A percentile compares a stretch with the other conserved stretches of the same genome.
Conservation (phyloP, 2,888 invertebrate species). For the Ganaspis brasiliensis region DNA sequence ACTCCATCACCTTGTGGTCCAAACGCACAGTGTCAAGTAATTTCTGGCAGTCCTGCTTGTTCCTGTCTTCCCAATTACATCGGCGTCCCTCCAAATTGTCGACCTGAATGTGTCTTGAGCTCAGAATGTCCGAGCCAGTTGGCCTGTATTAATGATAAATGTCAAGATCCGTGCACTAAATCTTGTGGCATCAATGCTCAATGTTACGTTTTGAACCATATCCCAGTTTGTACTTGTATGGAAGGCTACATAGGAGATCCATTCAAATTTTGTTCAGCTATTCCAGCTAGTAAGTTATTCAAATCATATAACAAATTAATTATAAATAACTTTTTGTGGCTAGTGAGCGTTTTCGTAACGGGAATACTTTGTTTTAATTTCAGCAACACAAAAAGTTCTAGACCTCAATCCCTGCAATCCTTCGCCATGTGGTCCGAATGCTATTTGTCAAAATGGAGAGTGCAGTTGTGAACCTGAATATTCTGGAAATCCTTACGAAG, state of each 20-base stretch:
- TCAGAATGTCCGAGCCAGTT: constrained; percentile 91
- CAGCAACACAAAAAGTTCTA: constrained; percentile 51
- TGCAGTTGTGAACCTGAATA: constrained; percentile 82
- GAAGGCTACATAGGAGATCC: constrained; percentile 93
- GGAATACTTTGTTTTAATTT: constrained; percentile 20
- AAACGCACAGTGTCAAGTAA: constrained; percentile 91
- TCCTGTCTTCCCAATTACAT: constrained; percentile 90
- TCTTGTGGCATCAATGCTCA: constrained; percentile 93
- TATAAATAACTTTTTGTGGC: not conserved
- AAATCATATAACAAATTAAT: too few relatives aligned
- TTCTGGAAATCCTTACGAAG: constrained; percentile 83
- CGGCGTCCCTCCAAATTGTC: constrained; percentile 90
- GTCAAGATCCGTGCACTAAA: constrained; percentile 93
- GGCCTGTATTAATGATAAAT: constrained; percentile 92
- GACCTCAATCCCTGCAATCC: constrained; percentile 81
- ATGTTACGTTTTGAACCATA: constrained; percentile 92
- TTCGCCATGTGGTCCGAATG: constrained; percentile 89
- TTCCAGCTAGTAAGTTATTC: constrained; percentile 83
- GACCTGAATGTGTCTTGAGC: constrained; percentile 93
- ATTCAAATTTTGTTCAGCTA: constrained; percentile 86
- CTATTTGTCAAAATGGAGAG: constrained; percentile 87
- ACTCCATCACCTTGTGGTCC: constrained; percentile 93
- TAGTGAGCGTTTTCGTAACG: not conserved
- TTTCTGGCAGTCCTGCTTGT: constrained; percentile 91
- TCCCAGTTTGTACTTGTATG: constrained; percentile 93